These are phyloP conservation scores for Microctenopoma lineatum DNA, from an alignment of 2,797 vertebrate genomes.

Conservation along the genomic window DNA sequence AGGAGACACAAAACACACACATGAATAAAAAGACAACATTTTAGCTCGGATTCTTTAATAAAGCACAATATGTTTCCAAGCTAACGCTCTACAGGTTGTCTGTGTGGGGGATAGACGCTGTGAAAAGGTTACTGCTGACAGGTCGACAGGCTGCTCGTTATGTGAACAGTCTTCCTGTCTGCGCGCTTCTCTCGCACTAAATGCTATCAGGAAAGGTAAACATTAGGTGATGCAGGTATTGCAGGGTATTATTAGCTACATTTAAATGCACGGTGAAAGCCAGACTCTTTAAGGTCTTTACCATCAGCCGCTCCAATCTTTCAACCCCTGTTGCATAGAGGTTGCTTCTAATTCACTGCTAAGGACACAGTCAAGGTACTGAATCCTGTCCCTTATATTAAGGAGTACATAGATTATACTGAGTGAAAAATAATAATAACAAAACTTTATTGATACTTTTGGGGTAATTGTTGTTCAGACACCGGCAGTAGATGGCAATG, in stretches of 20 bases:
- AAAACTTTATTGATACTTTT: too few relatives aligned
- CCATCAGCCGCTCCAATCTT: neutral
- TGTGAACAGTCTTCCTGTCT: conserved; percentile 56
- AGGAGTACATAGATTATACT: neutral
- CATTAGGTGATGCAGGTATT: conserved; percentile 33
- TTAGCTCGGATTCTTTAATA: conserved; percentile 56
- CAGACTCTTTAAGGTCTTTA: conserved; percentile 4
- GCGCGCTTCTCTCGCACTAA: conserved; percentile 42
- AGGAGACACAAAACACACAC: conserved; percentile 28
- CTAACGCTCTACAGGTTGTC: conserved; percentile 65
- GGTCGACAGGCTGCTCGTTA: conserved; percentile 64
- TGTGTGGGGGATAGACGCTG: conserved; percentile 54
- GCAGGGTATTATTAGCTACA: conserved; percentile 26
- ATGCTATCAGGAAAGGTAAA: conserved; percentile 61
- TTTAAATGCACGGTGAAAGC: conserved; percentile 9
- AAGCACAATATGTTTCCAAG: conserved; percentile 53
- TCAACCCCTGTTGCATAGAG: neutral
- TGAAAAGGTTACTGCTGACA: conserved; percentile 79
- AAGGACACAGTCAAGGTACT: too few relatives aligned
- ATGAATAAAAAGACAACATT: conserved; percentile 34
- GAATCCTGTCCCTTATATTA: neutral
- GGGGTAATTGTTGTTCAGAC: too few relatives aligned
- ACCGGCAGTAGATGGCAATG: too few relatives aligned
- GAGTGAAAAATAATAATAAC: too few relatives aligned
- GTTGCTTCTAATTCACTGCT: neutral